Base-by-base conservation (phyloP, 2,797 vertebrate genomes). In the Galagoides demidoff region DNA sequence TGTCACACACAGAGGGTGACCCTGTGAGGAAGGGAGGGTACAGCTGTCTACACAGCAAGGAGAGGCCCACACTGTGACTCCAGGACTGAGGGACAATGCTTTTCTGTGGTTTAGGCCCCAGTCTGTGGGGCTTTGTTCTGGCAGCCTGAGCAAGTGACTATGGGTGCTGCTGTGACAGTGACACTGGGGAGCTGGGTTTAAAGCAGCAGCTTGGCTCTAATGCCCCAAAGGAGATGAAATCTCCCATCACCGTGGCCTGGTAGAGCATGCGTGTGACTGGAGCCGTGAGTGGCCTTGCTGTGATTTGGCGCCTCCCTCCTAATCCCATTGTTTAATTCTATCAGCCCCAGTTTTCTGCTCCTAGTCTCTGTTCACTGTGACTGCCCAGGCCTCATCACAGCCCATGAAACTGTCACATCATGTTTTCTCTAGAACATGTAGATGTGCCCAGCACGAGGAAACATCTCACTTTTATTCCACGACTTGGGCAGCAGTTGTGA, bases 381-480 rank as follows among this genome's bases (percentile, higher is more conserved):
- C 4, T 27, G 10, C 17, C 49, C 9, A 17, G 9, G 27, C 29
- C 73, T 39, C n/a, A 52, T 27, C 25, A 19, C n/a, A 78, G 39
- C 10, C 6, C 1, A 1, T 20, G 3, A 11, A 55, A 43, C 31
- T 9, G 4, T 5, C 27, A 16, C 3, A 5, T 6, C 14, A n/a
- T 0, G 2, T 55, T 31, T 61, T 64, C 20, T 37, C 68, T 59
- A 59, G 27, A 74, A 39, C 16, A 19, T 0, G 2, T 14, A 37
- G 25, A 27, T 23, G 14, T 9, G 45, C 7, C 20, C 2, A 3
- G 2, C 4, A 1, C 4, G 4, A 77, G 5, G 55, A 45, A 76
- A 27, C 8, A 16, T 61, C 22, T 45, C 63, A 22, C 43, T 23
- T 23, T 45, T 13, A 31, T 7, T 7, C 19, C 23, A 2, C 20